Evolutionary conservation across 2,113 vertebrate species (phyloP), one percentile per base, ranked within the genome.

Genomic region (Loxodonta africana): DNA sequence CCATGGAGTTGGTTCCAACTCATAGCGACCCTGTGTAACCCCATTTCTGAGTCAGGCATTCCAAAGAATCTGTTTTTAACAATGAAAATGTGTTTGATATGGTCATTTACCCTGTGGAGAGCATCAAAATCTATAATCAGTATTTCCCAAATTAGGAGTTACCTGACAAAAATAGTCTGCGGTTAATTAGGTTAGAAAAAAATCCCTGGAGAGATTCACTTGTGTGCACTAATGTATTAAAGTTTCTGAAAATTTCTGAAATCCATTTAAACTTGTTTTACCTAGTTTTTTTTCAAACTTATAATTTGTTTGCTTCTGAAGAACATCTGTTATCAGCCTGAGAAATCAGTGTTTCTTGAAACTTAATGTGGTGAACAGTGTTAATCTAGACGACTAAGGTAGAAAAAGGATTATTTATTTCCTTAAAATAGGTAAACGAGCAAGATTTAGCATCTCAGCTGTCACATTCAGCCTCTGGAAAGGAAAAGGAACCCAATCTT

Each of bases 11-110:
- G 15, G 11, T 57, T 57, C 53, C 15, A 14, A 57, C 53, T 57
- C 53, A 57, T 3, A 57, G 53, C 2, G 14, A 57, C 53, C 53
- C 53, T 57, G 88, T 84, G 18, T 82, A 96, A 97, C 92, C 51
- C 46, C 28, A 65, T 94, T 44, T 95, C 82, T 93, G 67, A 92
- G 21, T 93, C 65, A 97, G 90, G 57, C 81, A 92, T 96, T 95
- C 94, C 90, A 84, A 41, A 85, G 7, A 67, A 71, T 26, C 82
- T 78, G 28, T 46, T 92, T 95, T 95, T 93, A 97, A 97, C 95
- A 91, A 88, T 88, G 90, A 96, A 91, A 97, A 84, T 89, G 48
- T 74, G 57, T 15, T 80, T 30, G 7, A 85, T 80, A 87, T 18
- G 80, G 5, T 90, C n/a, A 44, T 77, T 78, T 94, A 74, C 21